Base-by-base conservation (phyloP, 2,113 vertebrate species). In the Pollachius pollachius region DNA sequence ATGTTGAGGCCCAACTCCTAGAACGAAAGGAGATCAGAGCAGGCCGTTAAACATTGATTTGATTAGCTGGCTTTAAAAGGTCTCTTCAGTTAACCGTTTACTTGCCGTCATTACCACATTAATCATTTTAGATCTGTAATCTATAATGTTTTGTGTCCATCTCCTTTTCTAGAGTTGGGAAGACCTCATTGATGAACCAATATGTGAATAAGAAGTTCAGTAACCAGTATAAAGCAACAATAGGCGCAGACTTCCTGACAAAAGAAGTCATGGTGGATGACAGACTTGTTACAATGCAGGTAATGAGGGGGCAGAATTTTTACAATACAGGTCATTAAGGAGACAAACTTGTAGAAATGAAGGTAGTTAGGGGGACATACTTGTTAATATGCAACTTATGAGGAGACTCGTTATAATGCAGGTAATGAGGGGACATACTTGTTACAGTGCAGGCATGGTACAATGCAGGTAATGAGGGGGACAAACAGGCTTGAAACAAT, bases 181-280 rank as follows among this genome's bases (percentile, higher is more conserved):
- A 98, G 90, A 98, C 96, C 61, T 98, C 96, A 0, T 89, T 98
- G 69, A 98, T 98, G 96, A 98, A 98, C 91, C 96, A 98, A 88
- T 98, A 98, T 89, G 96, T 98, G 86, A 98, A 98, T 90, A 98
- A 98, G 93, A 98, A 98, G 89, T 98, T 98, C 92, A 98, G 95
- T 88, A 98, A 98, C 86, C 96, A 98, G 84, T 98, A 98, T 89
- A 98, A 98, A 93, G 96, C 96, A 72, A 98, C 96, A 87, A 98
- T 98, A 92, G 96, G 96, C 0, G 96, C 96, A 23, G 96, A 97
- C 89, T 98, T 98, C 77, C 93, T 98, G 84, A 98, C 96, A 60
- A 98, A 98, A 92, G 96, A 98, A 88, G 95, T 98, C 79, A 98
- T 98, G 96, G 96, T 98, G 90, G 96, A 98, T 54, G 96, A 98